Evolutionary conservation across 2,797 vertebrate genomes (phyloP).

Genomic region (Protosalanx chinensis): DNA sequence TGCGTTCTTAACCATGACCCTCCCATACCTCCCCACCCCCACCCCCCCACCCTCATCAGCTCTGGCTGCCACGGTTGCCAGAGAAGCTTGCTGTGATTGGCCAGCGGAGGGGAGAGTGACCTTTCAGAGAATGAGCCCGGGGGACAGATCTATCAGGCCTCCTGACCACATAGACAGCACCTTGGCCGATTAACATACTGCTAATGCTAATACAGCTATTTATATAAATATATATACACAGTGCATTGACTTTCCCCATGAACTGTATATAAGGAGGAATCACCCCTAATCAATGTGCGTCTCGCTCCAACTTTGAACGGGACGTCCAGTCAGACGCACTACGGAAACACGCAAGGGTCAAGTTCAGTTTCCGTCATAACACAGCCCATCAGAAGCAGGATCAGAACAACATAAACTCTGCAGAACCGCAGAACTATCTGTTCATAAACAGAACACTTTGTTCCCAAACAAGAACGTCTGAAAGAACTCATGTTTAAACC

Average conservation of each 20-base stretch:
- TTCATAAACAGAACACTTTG: not conserved
- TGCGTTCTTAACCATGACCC: not conserved
- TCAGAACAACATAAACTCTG: not conserved
- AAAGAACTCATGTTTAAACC: too few species aligned
- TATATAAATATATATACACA: constrained; percentile 61
- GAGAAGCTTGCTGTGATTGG: constrained; percentile 56
- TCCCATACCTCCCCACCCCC: not conserved
- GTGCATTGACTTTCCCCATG: constrained; percentile 61
- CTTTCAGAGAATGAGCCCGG: constrained; percentile 51
- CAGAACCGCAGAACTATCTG: not conserved
- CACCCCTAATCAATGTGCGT: constrained; percentile 52
- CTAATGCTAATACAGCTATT: constrained; percentile 63
- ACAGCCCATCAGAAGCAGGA: not conserved
- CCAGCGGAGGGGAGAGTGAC: constrained; percentile 56
- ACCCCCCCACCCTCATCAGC: not conserved
- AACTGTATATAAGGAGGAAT: constrained; percentile 61
- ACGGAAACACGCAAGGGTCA: constrained; percentile 12
- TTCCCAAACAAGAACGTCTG: not conserved
- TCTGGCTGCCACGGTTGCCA: constrained; percentile 44
- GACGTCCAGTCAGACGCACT: not conserved
- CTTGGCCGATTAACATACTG: not conserved
- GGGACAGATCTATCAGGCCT: constrained; percentile 62
- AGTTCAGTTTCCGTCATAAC: not conserved
- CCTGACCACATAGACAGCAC: constrained; percentile 9
- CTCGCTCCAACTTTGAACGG: constrained; percentile 1